Evolutionary conservation across 2,113 vertebrate species (phyloP), one percentile per base, ranked within the genome.

Genomic region (Tonatia bakeri): DNA sequence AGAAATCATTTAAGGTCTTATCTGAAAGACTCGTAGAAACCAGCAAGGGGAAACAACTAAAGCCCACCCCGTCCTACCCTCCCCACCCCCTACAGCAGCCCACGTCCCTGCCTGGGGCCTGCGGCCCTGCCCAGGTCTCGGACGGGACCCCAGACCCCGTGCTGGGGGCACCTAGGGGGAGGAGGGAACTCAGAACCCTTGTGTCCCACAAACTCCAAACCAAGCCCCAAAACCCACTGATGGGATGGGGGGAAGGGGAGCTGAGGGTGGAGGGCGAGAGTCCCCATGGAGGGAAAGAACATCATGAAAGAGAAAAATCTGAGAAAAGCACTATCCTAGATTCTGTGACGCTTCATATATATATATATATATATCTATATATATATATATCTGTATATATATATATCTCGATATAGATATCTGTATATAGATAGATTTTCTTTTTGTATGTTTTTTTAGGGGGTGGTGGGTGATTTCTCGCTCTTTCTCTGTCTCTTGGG

Each of bases 251-350:
- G 90, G 87, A 65, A 20, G 59, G 20, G 97, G 72, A 88, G 91
- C 47, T 70, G 36, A 96, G 19, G 86, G 94, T 24, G 24, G n/a
- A 94, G 96, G 91, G 95, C 90, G 84, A 84, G 96, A 90, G 81
- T 69, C 82, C 77, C 96, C 11, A 36, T 17, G 59, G 97, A 88
- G 96, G 97, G 87, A 92, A 96, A 98, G 87, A 94, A 97, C 96
- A 91, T 96, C 90, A 96, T 93, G 94, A 83, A 96, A 98, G 96
- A 98, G 97, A 95, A 97, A 95, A 97, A 93, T 94, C 31, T 95
- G 98, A 98, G 98, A 96, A 98, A 98, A 98, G 98, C 96, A 93
- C 98, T 98, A 98, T 95, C 94, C 98, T 98, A 98, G 98, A 96
- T 97, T 95, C 98, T 93, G 98, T 98, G 98, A 97, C 97, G 97